These are phyloP conservation scores for Strigops habroptila DNA, from an alignment of 2,113 vertebrate species.

Conservation along the genomic window DNA sequence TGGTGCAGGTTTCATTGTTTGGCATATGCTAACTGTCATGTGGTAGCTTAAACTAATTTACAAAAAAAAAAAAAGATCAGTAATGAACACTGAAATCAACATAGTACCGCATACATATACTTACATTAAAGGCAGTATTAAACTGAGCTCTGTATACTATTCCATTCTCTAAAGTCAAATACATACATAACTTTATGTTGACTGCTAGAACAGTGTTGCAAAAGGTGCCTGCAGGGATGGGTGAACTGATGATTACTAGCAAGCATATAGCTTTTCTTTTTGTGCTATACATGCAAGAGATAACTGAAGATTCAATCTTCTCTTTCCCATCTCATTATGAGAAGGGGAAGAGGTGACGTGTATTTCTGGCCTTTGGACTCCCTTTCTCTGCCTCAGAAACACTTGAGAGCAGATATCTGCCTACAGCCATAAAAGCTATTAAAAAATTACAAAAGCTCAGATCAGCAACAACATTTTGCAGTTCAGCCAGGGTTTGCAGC, in stretches of 20 bases:
- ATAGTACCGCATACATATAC: background rate
- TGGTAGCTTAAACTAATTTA: background rate
- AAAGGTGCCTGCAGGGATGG: background rate
- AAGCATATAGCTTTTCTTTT: background rate
- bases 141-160: background rate
- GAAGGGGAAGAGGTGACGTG: conserved; percentile 9
- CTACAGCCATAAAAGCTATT: conserved; percentile 57
- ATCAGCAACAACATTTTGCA: conserved; percentile 27
- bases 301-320: conserved; percentile 31
- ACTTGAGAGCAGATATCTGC: conserved; percentile 19
- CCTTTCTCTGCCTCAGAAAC: conserved; percentile 4
- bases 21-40: background rate
- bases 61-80: background rate
- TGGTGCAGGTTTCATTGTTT: background rate
- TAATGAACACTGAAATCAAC: background rate
- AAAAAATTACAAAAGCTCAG: conserved; percentile 52
- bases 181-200: background rate
- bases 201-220: background rate
- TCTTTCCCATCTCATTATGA: conserved; percentile 20
- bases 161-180: background rate
- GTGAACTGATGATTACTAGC: background rate
- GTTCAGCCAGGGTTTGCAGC: conserved; percentile 8
- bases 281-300: background rate
- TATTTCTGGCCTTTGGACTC: conserved; percentile 21
- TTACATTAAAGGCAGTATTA: background rate